phyloP scores from a whole-genome alignment of 2,113 vertebrate species.

The Equus quagga region DNA sequence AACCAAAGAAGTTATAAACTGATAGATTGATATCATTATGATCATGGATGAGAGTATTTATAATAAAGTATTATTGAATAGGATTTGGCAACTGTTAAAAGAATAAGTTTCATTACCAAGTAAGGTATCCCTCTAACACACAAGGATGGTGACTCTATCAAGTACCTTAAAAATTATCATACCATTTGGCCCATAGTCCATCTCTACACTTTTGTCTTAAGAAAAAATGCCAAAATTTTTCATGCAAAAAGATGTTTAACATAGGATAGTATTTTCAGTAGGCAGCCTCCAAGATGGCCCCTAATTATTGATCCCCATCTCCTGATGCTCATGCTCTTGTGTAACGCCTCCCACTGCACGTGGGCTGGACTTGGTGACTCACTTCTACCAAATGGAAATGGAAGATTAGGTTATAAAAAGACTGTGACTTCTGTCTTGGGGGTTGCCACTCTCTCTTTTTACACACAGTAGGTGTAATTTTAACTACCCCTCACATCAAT shows the following conservation, averaged over 20 bases:
- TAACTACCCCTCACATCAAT: not conserved
- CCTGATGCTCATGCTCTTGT: not conserved
- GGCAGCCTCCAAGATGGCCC: not conserved
- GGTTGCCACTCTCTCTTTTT: not conserved
- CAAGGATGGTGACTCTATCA: not conserved
- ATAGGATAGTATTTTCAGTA: not conserved
- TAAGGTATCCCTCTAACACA: not conserved
- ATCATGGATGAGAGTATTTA: not conserved
- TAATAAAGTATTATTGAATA: not conserved
- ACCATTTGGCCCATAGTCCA: not conserved
- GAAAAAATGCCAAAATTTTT: constrained; percentile 32
- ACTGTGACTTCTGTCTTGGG: not conserved
- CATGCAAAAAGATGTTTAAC: not conserved
- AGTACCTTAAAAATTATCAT: not conserved
- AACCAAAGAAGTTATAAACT: not conserved
- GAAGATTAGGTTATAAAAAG: not conserved
- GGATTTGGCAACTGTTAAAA: not conserved
- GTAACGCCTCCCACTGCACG: not conserved
- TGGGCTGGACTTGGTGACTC: not conserved
- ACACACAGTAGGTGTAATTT: not conserved
- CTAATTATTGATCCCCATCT: not conserved
- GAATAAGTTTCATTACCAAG: not conserved
- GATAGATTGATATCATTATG: not conserved
- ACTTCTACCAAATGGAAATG: not conserved
- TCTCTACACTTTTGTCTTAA: not conserved